Evolutionary conservation across 2,113 vertebrate species (phyloP), one percentile per base, ranked within the genome.

Genomic region (Rhipidura dahli): DNA sequence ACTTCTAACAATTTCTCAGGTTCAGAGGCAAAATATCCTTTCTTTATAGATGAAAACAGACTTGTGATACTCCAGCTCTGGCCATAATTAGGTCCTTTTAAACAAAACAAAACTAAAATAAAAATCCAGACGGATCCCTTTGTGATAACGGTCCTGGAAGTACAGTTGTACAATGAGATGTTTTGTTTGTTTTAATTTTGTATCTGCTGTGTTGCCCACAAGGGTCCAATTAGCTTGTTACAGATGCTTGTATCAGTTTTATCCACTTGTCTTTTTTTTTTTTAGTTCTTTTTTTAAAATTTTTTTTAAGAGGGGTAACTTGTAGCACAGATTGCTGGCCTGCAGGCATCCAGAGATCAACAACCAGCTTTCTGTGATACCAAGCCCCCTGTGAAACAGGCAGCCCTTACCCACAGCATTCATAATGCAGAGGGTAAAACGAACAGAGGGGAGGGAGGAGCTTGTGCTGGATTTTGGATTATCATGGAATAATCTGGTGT

Each of bases 181-280:
- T 94, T 96, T 96, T 97, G 95, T 98, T 98, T 98, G 94, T 97
- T 98, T 98, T 97, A 96, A 96, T 97, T 96, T 92, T 72, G 71
- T 97, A 89, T 93, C 96, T 94, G 87, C 97, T 91, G 33, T 86
- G 96, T 93, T 97, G 94, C 98, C 97, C 98, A 97, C 97, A 95
- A 98, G 98, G 98, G 98, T 88, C 98, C 97, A 98, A 98, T 98
- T 98, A 98, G 94, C 96, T 97, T 77, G 96, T 96, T 97, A 98
- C 97, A 98, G 97, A 98, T 97, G 98, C 96, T 98, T 96, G 66
- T 83, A 85, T 94, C 83, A 76, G 88, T 96, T 96, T 96, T 96
- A 97, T 96, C 91, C 84, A 92, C 91, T 97, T 94, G 40, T 93
- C 89, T 64, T 81, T 40, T 65, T 93, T 65, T 93, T 39, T 94